Evolutionary conservation across 2,888 invertebrate species (phyloP), one percentile per base, ranked within the genome.

Genomic region (Rhogogaster chlorosoma): DNA sequence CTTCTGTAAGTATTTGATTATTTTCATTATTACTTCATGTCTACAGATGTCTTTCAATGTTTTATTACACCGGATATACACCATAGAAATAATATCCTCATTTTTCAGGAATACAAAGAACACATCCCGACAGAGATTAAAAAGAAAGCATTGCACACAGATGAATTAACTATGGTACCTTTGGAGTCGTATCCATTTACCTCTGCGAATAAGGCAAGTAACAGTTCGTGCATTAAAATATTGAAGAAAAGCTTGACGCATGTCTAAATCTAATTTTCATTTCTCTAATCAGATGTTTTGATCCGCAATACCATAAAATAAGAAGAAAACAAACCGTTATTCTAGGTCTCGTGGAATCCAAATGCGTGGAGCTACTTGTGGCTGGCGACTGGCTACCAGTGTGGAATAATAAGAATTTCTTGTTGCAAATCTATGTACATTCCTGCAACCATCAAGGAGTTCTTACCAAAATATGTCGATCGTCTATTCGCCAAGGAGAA

Each of bases 321-420:
- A 77, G 29, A 0, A 49, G 4, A 53, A 49, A 18, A 53, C 12
- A 22, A 61, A n/a, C n/a, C n/a, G n/a, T 84, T 84, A 36, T 84
- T 85, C 64, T 84, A 93, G 93, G 90, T 94, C 26, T 88, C 92
- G 1, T 94, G 94, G 94, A 94, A 94, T 89, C 94, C 94, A n/a
- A 94, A 94, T 87, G 85, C 91, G 9, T 92, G 93, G 88, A 93
- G 94, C 86, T 93, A 93, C 87, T 88, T 93, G 22, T 94, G 94
- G 93, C 86, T 94, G 1, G 93, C 93, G 36, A 90, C 90, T 9
- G 94, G 94, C 15, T 94, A 94, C 77, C 94, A 94, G 86, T 93
- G 93, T 86, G 94, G 94, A 9, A 88, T 94, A 26, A 91, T 94
- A 29, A 89, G 94, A 84, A 86, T 94, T 38, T 87, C 92, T 64